A percentile compares a stretch with the other conserved stretches of the same genome.
These are phyloP conservation scores for Serilophus lunatus DNA, from an alignment of 2,113 vertebrate species.

Conservation along the genomic window DNA sequence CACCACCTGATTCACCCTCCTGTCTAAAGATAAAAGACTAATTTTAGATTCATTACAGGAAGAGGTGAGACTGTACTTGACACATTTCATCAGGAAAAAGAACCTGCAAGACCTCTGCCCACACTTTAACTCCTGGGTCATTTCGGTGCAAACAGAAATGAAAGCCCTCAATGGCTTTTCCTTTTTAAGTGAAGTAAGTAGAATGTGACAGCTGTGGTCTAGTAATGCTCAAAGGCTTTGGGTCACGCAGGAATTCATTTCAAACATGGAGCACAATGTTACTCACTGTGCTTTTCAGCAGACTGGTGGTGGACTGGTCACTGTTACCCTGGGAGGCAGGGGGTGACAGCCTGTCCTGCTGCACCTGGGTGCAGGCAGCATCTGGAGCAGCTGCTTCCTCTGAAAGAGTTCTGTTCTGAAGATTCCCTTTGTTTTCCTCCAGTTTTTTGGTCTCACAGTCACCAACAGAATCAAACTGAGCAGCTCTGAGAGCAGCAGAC, in stretches of 20 bases:
- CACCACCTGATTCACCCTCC: background rate
- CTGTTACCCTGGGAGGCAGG: background rate
- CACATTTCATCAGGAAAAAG: background rate
- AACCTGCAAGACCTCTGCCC: background rate
- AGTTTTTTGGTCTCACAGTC: constrained; percentile 7
- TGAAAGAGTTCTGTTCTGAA: background rate
- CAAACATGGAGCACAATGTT: background rate
- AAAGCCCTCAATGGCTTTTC: background rate
- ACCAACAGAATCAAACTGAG: constrained; percentile 75
- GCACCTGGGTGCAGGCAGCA: background rate
- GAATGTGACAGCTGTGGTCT: background rate
- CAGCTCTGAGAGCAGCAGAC: constrained; percentile 82
- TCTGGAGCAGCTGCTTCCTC: background rate
- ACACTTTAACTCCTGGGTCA: background rate
- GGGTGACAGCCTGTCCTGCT: background rate
- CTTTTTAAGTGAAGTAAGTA: background rate
- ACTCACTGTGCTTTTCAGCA: constrained; percentile 56
- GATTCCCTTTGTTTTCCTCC: background rate
- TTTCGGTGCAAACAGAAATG: background rate
- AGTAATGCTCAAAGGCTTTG: background rate
- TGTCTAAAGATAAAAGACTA: background rate
- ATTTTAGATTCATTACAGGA: background rate
- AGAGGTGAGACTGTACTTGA: background rate
- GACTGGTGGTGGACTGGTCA: background rate
- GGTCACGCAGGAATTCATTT: background rate